Base-by-base conservation (phyloP, 1,140 invertebrate genomes). In the Heliconius eleuchia region DNA sequence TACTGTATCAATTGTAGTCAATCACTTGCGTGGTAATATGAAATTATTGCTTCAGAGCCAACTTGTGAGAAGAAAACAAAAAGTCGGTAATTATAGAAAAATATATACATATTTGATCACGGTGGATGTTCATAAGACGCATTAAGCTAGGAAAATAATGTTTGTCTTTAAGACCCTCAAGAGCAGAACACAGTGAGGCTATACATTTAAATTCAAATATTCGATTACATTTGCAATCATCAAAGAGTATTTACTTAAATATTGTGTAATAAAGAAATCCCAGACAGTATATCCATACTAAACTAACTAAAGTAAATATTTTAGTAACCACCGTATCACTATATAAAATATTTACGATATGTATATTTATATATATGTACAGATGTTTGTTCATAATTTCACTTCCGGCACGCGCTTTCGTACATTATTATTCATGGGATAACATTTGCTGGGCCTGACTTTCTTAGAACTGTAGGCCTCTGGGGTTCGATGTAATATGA, bases 391-490 rank as follows among this genome's bases (percentile, higher is more conserved):
- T 73, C 76, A 77, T 30, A 66, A 66, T 80, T 80, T 80, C 83
- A 77, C 78, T 88, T 89, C 86, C 88, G 86, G 84, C 84, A 74
- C 79, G 79, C 73, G 79, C 80, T 89, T 88, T 88, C 88, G 76
- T 83, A 39, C 79, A 83, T 88, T 89, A 82, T 88, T 85, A 90
- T 89, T 89, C 87, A 82, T 78, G 74, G 46, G 73, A 78, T 75
- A 66, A 66, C 60, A 66, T 66, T 66, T 27, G 27, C 60, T 66
- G 46, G 78, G 81, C n/a, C n/a, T 23, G 27, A 84, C 85, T 85
- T 88, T 88, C 87, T 82, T 83, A 78, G 86, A 88, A 85, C 71
- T 19, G 80, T 79, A 37, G 66, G 37, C 73, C 42, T 37, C 11
- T 73, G 46, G 78, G 74, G 55, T 74, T 73, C 75, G 60, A 74